phyloP scores from a whole-genome alignment of 2,113 vertebrate genomes.

The Cinclus cinclus region DNA sequence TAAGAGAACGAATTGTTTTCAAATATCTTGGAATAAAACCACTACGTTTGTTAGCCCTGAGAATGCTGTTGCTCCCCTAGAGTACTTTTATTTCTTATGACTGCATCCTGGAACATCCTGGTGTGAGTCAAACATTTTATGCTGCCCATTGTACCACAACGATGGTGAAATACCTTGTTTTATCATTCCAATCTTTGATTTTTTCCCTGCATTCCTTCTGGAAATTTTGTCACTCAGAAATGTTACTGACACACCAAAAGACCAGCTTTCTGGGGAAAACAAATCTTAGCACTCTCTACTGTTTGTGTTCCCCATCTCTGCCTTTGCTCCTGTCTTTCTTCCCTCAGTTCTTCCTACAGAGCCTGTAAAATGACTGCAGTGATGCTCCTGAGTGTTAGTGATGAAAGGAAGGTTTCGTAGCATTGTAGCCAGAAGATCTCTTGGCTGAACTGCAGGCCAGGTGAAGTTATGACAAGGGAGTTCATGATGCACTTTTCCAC shows the following conservation, averaged over 20 bases:
- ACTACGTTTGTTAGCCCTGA: not conserved
- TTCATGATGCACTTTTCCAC: not conserved
- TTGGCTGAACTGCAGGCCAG: not conserved
- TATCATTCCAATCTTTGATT: not conserved
- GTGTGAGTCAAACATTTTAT: not conserved
- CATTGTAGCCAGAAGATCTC: not conserved
- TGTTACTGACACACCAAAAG: not conserved
- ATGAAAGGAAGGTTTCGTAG: not conserved
- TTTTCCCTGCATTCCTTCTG: not conserved
- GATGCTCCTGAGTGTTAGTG: not conserved
- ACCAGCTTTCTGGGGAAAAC: not conserved
- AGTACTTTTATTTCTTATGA: not conserved
- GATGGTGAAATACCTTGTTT: not conserved
- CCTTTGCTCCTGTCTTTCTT: not conserved
- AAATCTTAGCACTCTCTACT: not conserved
- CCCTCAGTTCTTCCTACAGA: not conserved
- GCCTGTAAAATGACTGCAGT: not conserved
- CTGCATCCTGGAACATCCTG: not conserved
- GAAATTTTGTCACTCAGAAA: not conserved
- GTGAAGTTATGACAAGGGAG: not conserved
- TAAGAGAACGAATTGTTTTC: not conserved
- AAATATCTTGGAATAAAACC: not conserved
- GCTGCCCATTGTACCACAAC: not conserved
- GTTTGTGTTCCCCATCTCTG: not conserved
- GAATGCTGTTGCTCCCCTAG: not conserved